Conservation (phyloP, 92 coral and sea anemone genomes). For the Zoanthus sociatus region DNA sequence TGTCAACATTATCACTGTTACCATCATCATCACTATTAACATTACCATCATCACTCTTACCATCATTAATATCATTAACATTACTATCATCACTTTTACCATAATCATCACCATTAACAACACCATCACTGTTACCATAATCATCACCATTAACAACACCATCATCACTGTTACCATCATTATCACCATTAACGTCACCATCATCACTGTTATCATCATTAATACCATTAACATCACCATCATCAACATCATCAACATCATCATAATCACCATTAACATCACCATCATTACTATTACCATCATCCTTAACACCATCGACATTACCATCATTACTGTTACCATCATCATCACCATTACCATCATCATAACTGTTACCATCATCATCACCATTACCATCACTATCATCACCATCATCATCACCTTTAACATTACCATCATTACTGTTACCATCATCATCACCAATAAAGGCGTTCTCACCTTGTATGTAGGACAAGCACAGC, state of each 20-base stretch:
- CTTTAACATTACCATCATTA: not conserved
- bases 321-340: not conserved
- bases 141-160: too few species aligned
- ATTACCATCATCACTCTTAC: not conserved
- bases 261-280: not conserved
- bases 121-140: not conserved
- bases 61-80: too few species aligned
- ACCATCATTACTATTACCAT: not conserved
- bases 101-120: too few species aligned
- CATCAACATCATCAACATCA: not conserved
- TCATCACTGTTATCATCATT: too few species aligned
- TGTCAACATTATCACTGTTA: too few species aligned
- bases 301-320: not conserved
- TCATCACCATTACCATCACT: not conserved
- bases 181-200: too few species aligned
- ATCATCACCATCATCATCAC: not conserved
- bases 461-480: slow-evolving; percentile 63
- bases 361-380: not conserved
- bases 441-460: not conserved
- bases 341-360: not conserved
- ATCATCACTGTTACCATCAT: too few species aligned
- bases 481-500: slow-evolving; percentile 92
- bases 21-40: too few species aligned
- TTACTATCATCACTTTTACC: too few species aligned
- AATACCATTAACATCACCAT: too few species aligned